Evolutionary conservation across 1,140 invertebrate genomes (phyloP), one percentile per base, ranked within the genome.

Genomic region (Calephelis nemesis): DNA sequence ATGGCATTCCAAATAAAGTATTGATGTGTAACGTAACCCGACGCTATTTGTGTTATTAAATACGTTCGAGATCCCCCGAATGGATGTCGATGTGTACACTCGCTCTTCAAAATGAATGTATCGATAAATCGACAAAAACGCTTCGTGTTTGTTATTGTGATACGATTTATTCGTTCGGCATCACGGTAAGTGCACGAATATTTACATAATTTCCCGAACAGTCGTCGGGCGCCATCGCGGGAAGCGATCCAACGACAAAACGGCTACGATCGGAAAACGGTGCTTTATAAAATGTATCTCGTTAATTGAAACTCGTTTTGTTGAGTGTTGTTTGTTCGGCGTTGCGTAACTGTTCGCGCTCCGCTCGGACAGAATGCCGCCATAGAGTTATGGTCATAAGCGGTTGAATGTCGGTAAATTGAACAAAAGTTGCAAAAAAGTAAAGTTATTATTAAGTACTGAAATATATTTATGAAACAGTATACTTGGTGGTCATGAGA

Each of bases 191-290:
- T 58, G 54, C 54, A 58, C 54, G 54, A 60, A 60, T 60, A 60
- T 60, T 60, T 60, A 60, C 58, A 60, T 60, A 60, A 60, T 60
- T 60, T 60, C 58, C 58, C 39, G 58, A 60, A 60, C 58, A 60
- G 12, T 60, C 58, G 58, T 60, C 58, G 58, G 58, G 58, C 58
- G 58, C 58, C 58, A 60, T 60, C 39, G 39, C 58, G 19, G 19
- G 39, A 60, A 60, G 39, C 58, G 39, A 40, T 60, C 58, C 58
- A 60, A 7, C 58, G 30, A 60, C 58, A 40, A 42, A 60, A n/a
- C 58, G 58, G 39, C 19, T 60, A 11, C 30, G 54, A 60, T 60
- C 30, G 52, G 30, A 60, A 60, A 60, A 60, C 54, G 54, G 11
- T 11, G 10, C 30, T 60, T 60, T 60, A 60, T 60, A 60, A 60